phyloP scores from a whole-genome alignment of 2,888 invertebrate genomes.

The Synanthedon myopaeformis region DNA sequence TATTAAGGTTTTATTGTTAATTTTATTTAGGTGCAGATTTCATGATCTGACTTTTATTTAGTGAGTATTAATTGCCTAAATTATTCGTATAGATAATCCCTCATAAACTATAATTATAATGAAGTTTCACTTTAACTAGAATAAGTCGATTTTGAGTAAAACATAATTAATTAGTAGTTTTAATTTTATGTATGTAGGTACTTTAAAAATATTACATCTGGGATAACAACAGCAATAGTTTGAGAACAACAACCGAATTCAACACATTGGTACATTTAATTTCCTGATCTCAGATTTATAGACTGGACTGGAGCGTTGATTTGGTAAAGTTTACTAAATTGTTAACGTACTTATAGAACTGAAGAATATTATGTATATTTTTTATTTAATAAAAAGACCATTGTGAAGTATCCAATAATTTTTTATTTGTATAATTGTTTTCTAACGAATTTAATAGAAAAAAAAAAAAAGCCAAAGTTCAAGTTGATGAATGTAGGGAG shows the following conservation, averaged over 20 bases:
- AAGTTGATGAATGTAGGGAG: too few relatives aligned
- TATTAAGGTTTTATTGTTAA: too few relatives aligned
- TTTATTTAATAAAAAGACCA: conserved; percentile 65
- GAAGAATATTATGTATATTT: conserved; percentile 31
- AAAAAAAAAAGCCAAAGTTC: too few relatives aligned
- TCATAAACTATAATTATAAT: too few relatives aligned
- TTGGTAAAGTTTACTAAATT: conserved; percentile 64
- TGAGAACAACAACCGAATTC: not conserved
- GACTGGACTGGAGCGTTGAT: conserved; percentile 46
- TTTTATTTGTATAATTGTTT: too few relatives aligned
- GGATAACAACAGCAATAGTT: not conserved
- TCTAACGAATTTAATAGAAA: too few relatives aligned
- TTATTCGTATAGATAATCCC: too few relatives aligned
- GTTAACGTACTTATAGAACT: conserved; percentile 68
- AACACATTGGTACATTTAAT: conserved; percentile 32
- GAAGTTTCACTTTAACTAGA: too few relatives aligned
- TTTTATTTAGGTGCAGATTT: too few relatives aligned
- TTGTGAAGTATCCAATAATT: conserved; percentile 22
- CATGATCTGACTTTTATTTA: too few relatives aligned
- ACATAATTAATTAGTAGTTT: conserved; percentile 4
- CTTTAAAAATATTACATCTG: not conserved
- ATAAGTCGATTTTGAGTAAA: too few relatives aligned
- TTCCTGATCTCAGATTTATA: conserved; percentile 53
- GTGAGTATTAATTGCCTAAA: too few relatives aligned
- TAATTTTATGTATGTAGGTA: conserved; percentile 1